A percentile compares a stretch with the other conserved stretches of the same genome.
Conservation (phyloP, 92 coral and sea anemone genomes). For the Actinostola sp. region DNA sequence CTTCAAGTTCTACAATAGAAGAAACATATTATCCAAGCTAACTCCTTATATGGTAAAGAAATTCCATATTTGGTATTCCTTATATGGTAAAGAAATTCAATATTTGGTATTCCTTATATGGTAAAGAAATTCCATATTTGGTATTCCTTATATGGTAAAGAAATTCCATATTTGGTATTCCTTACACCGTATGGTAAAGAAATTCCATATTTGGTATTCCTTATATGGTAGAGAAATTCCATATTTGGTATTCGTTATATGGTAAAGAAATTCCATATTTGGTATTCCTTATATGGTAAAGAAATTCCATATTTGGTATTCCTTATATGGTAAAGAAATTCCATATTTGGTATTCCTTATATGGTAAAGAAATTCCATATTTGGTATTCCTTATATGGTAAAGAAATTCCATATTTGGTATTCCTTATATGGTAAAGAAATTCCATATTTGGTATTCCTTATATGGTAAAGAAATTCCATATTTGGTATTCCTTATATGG, state of each 20-base stretch:
- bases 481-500: slow-evolving; percentile 1
- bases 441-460: neutral
- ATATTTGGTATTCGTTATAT: neutral
- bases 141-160: neutral
- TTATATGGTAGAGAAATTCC: neutral
- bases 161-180: neutral
- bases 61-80: too few relatives aligned
- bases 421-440: neutral
- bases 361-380: neutral
- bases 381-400: slow-evolving; percentile 1
- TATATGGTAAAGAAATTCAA: neutral
- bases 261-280: neutral
- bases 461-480: neutral
- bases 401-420: neutral
- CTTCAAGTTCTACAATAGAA: slow-evolving; percentile 56
- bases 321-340: neutral
- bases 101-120: slow-evolving; percentile 1
- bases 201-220: neutral
- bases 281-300: neutral
- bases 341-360: neutral
- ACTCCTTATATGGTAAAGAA: too few relatives aligned
- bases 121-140: neutral
- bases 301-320: neutral
- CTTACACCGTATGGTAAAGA: neutral
- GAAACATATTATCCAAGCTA: neutral